Evolutionary conservation across 2,888 invertebrate genomes (phyloP).

Genomic region (Nymphalis c-album): DNA sequence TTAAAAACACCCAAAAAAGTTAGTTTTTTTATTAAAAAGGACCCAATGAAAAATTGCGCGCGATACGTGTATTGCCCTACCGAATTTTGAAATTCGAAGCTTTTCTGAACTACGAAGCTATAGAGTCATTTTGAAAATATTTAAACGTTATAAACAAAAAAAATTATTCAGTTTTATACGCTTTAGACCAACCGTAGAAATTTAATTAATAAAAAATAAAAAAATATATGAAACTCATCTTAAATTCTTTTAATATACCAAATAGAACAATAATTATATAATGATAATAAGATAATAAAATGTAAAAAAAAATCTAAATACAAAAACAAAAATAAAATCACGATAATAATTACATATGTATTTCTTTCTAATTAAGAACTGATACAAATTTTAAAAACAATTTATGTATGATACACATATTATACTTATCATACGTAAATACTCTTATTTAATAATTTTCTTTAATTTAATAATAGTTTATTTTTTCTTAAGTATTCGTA

Average conservation of each 20-base stretch:
- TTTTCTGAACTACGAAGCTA: conserved; percentile 42
- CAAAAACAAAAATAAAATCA: too few relatives aligned
- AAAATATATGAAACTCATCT: too few relatives aligned
- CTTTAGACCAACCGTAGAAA: not conserved
- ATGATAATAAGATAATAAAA: too few relatives aligned
- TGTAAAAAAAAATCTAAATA: too few relatives aligned
- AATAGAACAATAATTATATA: too few relatives aligned
- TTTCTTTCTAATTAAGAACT: not conserved
- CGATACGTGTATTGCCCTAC: conserved; percentile 69
- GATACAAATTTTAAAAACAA: not conserved
- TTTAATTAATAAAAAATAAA: too few relatives aligned
- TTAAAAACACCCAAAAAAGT: conserved; percentile 40
- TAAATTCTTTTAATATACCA: too few relatives aligned
- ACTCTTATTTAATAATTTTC: too few relatives aligned
- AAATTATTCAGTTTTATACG: not conserved
- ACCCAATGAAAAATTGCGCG: conserved; percentile 68
- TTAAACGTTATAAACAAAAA: not conserved
- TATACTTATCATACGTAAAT: not conserved
- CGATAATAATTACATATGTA: not conserved
- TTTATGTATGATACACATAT: not conserved
- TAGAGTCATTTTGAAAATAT: conserved; percentile 30
- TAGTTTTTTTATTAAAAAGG: conserved; percentile 61
- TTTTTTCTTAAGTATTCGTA: not conserved
- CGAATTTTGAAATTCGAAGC: conserved; percentile 70
- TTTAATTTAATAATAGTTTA: too few relatives aligned